Evolutionary conservation across 2,113 vertebrate species (phyloP).

Genomic region (Barnardius zonarius): DNA sequence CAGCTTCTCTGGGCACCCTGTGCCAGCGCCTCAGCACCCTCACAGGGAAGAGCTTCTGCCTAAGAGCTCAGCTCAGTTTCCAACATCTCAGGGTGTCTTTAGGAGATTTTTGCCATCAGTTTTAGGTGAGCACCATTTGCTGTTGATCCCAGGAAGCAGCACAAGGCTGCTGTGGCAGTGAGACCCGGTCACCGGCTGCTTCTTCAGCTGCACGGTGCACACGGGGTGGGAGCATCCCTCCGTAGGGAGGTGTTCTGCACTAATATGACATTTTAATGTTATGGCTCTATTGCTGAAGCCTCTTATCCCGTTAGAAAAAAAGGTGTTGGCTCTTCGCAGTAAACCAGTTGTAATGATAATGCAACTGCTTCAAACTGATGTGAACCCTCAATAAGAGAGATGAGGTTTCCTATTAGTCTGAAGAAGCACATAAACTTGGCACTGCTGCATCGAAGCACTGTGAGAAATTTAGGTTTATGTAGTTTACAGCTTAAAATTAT

Average conservation of each 20-base stretch:
- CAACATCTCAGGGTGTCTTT: neutral
- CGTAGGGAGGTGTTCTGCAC: accelerated
- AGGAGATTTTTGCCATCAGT: neutral
- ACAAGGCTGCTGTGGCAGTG: neutral
- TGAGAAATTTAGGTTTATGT: neutral
- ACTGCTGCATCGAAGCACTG: neutral
- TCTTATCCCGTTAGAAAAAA: neutral
- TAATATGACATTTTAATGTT: neutral
- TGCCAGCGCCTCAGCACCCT: too few species aligned
- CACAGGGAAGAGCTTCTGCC: neutral
- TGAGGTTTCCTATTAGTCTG: neutral
- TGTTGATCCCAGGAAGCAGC: neutral
- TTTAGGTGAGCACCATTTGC: neutral
- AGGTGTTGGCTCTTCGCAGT: neutral
- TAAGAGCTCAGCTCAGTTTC: neutral
- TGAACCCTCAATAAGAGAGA: neutral
- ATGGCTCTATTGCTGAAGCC: neutral
- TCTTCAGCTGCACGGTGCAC: accelerated
- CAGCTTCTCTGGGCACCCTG: too few species aligned
- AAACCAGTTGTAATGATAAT: neutral
- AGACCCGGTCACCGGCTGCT: accelerated
- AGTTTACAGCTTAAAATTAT: neutral
- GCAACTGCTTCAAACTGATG: neutral
- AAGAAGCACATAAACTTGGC: neutral
- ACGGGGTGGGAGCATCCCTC: neutral